phyloP scores from a whole-genome alignment of 2,888 invertebrate genomes.

The Rhogogaster chlorosoma region DNA sequence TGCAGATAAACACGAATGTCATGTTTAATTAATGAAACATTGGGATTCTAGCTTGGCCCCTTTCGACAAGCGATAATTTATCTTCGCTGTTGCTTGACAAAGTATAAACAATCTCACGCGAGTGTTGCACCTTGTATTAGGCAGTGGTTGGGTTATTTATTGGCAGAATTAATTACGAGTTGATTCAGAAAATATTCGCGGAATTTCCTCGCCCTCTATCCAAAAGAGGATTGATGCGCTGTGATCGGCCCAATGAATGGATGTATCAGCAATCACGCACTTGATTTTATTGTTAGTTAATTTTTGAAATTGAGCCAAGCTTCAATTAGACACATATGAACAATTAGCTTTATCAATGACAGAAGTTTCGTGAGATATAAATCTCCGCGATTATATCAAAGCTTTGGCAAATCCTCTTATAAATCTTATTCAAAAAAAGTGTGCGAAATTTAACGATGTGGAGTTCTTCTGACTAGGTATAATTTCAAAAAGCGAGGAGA shows the following conservation, averaged over 20 bases:
- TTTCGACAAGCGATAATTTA: neutral
- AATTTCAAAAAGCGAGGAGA: neutral
- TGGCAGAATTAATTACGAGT: neutral
- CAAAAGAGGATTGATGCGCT: neutral
- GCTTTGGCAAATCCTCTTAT: neutral
- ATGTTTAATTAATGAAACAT: neutral
- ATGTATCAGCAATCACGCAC: conserved; percentile 49
- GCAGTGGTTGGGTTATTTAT: neutral
- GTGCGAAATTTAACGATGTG: too few relatives aligned
- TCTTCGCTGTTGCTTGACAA: neutral
- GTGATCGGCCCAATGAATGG: conserved; percentile 47
- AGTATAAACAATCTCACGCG: neutral
- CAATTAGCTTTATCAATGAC: neutral
- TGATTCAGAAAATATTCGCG: neutral
- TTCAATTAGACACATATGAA: neutral
- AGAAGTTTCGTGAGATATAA: neutral
- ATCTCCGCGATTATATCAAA: neutral
- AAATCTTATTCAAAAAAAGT: neutral
- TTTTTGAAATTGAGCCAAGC: neutral
- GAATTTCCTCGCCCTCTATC: neutral
- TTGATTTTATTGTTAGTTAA: neutral
- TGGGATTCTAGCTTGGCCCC: too few relatives aligned
- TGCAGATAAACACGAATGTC: neutral
- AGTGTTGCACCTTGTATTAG: neutral
- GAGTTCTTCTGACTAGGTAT: neutral